Conservation (phyloP, 2,113 vertebrate genomes). For the Mesocricetus auratus region DNA sequence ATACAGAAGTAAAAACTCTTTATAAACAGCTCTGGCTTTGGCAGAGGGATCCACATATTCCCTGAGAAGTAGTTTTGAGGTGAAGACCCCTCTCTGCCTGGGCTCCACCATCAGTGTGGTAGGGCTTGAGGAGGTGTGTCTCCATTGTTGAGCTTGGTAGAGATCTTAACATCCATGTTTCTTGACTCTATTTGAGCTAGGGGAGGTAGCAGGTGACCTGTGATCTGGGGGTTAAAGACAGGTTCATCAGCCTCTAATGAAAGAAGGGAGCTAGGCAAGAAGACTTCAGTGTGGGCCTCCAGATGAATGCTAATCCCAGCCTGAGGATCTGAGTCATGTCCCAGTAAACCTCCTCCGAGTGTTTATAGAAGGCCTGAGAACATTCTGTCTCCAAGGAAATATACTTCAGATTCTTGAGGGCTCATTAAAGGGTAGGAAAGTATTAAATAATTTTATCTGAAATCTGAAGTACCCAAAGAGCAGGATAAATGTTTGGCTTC, state of each 20-base stretch:
- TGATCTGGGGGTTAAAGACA: neutral
- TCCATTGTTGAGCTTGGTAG: accelerated
- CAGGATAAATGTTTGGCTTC: slow-evolving; percentile 70
- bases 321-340: neutral
- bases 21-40: neutral
- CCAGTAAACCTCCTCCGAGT: neutral
- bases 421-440: slow-evolving; percentile 68
- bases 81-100: accelerated
- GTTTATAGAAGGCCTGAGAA: slow-evolving; percentile 58
- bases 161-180: neutral
- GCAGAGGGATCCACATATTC: neutral
- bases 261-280: neutral
- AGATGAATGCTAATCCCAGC: neutral
- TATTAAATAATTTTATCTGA: slow-evolving; percentile 72
- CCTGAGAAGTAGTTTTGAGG: no score
- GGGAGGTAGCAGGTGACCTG: no score
- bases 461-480: slow-evolving; percentile 60
- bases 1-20: neutral
- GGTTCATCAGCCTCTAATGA: neutral
- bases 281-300: neutral
- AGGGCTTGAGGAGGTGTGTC: neutral
- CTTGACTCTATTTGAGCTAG: neutral
- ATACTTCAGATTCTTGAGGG: slow-evolving; percentile 65
- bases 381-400: slow-evolving; percentile 75
- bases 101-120: no score